phyloP scores from a whole-genome alignment of 2,797 vertebrate genomes.

The Sebastes goodei region DNA sequence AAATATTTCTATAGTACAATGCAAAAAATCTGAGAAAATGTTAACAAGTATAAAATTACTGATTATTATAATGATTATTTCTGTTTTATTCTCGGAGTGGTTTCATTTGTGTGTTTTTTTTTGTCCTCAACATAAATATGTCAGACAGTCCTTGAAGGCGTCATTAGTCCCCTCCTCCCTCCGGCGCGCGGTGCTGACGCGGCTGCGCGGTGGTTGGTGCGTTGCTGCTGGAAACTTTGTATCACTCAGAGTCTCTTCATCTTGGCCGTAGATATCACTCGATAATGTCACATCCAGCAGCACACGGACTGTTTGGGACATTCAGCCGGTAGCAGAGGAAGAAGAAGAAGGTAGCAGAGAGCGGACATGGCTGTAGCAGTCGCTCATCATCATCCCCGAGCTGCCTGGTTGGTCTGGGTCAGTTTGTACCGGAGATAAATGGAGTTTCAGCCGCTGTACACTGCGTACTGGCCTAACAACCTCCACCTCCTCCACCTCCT shows the following conservation, averaged over 20 bases:
- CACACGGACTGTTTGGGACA: not conserved
- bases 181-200: constrained; percentile 25
- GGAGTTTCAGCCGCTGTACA: constrained; percentile 65
- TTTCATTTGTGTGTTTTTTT: not conserved
- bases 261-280: constrained; percentile 11
- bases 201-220: constrained; percentile 48
- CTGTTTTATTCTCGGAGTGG: not conserved
- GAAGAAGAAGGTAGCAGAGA: not conserved
- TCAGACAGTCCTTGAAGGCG: constrained; percentile 23
- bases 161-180: constrained; percentile 41
- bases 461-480: constrained; percentile 47
- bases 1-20: too few relatives aligned
- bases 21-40: too few relatives aligned
- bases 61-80: too few relatives aligned
- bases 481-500: not conserved
- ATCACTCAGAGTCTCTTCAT: constrained; percentile 32
- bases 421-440: constrained; percentile 55
- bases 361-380: constrained; percentile 58
- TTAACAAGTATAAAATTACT: too few relatives aligned
- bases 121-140: fast-evolving
- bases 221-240: constrained; percentile 71
- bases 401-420: constrained; percentile 48
- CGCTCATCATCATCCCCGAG: constrained; percentile 8
- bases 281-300: constrained; percentile 17
- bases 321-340: not conserved